Evolutionary conservation across 2,113 vertebrate species (phyloP), one percentile per base, ranked within the genome.

Genomic region (Apaloderma vittatum): DNA sequence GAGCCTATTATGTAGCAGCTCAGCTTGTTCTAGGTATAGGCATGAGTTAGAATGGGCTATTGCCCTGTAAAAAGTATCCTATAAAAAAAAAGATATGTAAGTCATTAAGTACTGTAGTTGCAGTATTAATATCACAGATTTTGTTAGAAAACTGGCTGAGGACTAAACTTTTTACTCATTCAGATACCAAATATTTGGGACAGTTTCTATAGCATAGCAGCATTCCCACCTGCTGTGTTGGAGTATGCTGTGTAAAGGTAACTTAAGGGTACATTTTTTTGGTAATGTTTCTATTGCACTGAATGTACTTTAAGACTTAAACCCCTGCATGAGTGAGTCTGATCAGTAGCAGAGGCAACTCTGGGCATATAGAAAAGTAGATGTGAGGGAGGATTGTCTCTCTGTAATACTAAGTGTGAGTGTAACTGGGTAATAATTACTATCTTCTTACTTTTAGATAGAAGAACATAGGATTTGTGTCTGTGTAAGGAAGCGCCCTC

Each of bases 401-500:
- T 76, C 48, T 59, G 34, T 71, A 37, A 37, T 23, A 46, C 18
- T 20, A 14, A 57, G 10, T 37, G 21, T 32, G 24, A 21, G 12
- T 73, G 20, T 68, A 82, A 72, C 1, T 37, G 23, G n/a, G 34
- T 62, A 78, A 36, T 79, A 43, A 43, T 89, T 83, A 49, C 36
- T 34, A 11, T 40, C 10, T 40, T 40, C 40, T 40, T 40, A 40
- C 8, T 74, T 95, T 66, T 95, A 99, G 99, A 97, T 98, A 40
- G 99, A 99, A 94, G 96, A 99, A 62, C 98, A 98, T 17, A 98
- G 98, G 93, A 99, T 99, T 96, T 99, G 99, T 93, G 99, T 99
- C 48, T 99, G 99, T 57, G 99, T 99, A 79, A 99, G 99, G 63
- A 99, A 99, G 95, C 98, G 99, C 3, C 99, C 99, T 3, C 98